Evolutionary conservation across 2,888 invertebrate genomes (phyloP), one percentile per base, ranked within the genome.

Genomic region (Asteroscopus sphinx): DNA sequence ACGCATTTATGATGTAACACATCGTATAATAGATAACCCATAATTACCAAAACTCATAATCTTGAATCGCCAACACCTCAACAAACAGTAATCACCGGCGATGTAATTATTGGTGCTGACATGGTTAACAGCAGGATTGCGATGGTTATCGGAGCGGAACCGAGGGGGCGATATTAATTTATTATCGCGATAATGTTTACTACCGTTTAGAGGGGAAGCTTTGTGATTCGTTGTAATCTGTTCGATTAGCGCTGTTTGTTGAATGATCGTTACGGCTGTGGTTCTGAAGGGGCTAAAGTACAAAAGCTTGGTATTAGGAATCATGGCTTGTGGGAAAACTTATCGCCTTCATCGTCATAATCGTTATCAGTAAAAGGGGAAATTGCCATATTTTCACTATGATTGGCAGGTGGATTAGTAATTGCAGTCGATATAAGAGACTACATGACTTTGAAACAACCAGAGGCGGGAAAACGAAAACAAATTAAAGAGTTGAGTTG

Each of bases 121-220:
- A 61, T 52, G 64, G 40, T 52, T 69, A 64, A 53, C 64, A 57
- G 47, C 61, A 54, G 76, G 66, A 70, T 79, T 70, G 72, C 35
- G 77, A 73, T 75, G 76, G 49, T 68, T 80, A 82, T 80, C 79
- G 68, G 48, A 52, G 67, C 82, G 76, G 76, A 73, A 80, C 74
- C 68, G 76, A 63, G 68, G 80, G 51, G 54, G 40, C 62, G 63
- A 80, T 81, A 82, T 80, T 81, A 82, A 81, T 80, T 76, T 74
- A 74, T 76, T 83, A 82, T 82, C 80, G 65, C 62, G 62, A 60
- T 70, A 62, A 73, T 82, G 80, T 80, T 79, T 76, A 73, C 68
- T 68, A 68, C 75, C 64, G 72, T 68, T 71, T 69, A 71, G 52
- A 68, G 61, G 74, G 74, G 64, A 40, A 5, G 54, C 71, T 69